Base-by-base conservation (phyloP, 2,113 vertebrate species). In the Corydoras sp. region DNA sequence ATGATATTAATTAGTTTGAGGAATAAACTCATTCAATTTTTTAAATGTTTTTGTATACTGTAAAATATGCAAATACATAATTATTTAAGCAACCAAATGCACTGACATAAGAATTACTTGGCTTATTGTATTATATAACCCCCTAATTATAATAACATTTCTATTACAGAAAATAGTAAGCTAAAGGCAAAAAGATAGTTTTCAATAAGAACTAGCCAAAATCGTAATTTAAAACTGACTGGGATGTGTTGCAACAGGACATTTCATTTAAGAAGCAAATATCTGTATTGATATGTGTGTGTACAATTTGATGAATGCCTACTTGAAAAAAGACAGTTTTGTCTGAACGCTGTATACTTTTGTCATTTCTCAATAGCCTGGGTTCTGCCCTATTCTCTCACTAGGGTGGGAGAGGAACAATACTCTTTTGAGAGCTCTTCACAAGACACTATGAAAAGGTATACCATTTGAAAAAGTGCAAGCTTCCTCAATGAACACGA, bases 401-500 rank as follows among this genome's bases (percentile, higher is more conserved):
- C 31, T 30, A 49, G 51, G 13, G 31, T 58, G 62, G 54, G n/a
- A 50, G 14, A 65, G 32, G 62, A 72, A 65, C 70, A 72, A 72
- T 58, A 35, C 18, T 65, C 62, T 65, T 72, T 72, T 64, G n/a
- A 65, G 62, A 72, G 31, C 10, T 32, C 14, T 71, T 48, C 54
- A 13, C 35, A 55, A 54, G 32, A 54, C 7, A 31, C 5, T 12
- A 59, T 58, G 62, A 59, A 58, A 59, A 72, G 18, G 32, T 51
- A 65, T 54, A 73, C 24, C 56, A 60, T 10, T 11, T 35, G 30
- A 54, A 73, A 59, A 49, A 73, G 71, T 10, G 1, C 10, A 8
- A 14, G 32, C 62, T 32, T 12, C 48, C 68, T 62, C 13, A 9
- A 62, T 55, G 13, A 61, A 14, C n/a, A 72, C 67, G 58, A 68